Percentiles rank a stretch among this genome's conserved stretches.
Evolutionary conservation across 2,113 vertebrate genomes (phyloP).

Genomic region (Tonatia bakeri): DNA sequence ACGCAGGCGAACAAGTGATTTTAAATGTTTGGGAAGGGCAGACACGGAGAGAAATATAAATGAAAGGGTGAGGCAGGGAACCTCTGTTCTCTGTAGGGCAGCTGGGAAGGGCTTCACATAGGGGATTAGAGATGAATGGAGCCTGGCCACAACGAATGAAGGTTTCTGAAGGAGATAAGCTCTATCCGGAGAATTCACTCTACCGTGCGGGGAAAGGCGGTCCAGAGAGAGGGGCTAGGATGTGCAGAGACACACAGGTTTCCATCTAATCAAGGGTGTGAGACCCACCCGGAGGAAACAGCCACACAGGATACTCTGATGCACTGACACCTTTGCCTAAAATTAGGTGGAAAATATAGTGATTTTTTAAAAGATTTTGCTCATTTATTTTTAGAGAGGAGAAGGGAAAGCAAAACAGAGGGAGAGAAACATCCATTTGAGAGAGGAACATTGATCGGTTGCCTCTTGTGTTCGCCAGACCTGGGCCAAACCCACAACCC

Average conservation of each 20-base stretch:
- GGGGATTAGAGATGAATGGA: background rate
- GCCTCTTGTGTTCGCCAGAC: too few relatives aligned
- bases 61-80: background rate
- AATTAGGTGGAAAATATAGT: background rate
- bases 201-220: background rate
- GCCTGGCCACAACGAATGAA: background rate
- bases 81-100: background rate
- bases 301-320: background rate
- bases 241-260: background rate
- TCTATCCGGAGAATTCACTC: background rate
- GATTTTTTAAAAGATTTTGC: background rate
- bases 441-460: too few relatives aligned
- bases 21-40: background rate
- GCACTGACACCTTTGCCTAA: background rate
- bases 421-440: too few relatives aligned
- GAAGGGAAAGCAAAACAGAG: too few relatives aligned
- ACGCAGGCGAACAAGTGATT: background rate
- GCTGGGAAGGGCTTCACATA: background rate
- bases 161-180: background rate
- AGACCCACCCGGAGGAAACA: background rate
- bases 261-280: background rate
- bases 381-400: too few relatives aligned
- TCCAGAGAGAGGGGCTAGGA: background rate
- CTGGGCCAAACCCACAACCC: too few relatives aligned
- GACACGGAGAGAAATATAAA: background rate